These are phyloP conservation scores for Drosophila buzzatii DNA, from an alignment of 2,888 invertebrate species.

Conservation along the genomic window DNA sequence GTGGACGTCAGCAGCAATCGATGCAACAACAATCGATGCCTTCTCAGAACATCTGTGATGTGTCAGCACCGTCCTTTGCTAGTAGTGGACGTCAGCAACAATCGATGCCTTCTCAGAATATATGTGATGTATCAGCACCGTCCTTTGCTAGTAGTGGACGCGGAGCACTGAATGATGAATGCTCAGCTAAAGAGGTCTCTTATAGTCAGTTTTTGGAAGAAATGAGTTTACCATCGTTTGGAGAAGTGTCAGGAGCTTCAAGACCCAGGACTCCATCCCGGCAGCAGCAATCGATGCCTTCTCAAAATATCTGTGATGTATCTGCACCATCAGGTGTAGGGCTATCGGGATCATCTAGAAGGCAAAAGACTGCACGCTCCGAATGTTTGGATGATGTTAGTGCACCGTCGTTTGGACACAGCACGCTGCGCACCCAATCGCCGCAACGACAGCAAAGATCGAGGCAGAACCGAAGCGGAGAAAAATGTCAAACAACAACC, in stretches of 20 bases:
- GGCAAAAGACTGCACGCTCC: constrained; percentile 1
- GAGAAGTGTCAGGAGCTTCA: too few relatives aligned
- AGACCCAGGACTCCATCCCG: too few relatives aligned
- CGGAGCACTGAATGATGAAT: neutral
- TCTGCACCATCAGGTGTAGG: neutral
- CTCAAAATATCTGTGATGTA: constrained; percentile 12
- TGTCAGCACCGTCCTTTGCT: neutral
- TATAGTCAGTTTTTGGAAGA: too few relatives aligned
- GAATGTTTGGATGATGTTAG: constrained; percentile 21
- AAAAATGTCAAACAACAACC: neutral
- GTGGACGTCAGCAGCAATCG: neutral
- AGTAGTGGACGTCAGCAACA: neutral
- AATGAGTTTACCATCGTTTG: too few relatives aligned
- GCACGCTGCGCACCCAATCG: constrained; percentile 7
- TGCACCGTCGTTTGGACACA: constrained; percentile 21
- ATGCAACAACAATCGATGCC: neutral
- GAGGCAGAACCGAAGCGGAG: neutral
- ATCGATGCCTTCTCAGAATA: too few relatives aligned
- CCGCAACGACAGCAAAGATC: neutral
- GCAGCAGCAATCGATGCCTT: constrained; percentile 3
- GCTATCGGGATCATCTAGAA: constrained; percentile 1
- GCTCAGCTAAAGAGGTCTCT: neutral
- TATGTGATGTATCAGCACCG: too few relatives aligned
- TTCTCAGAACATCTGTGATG: neutral
- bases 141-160: neutral